A percentile compares a stretch with the other conserved stretches of the same genome.
Evolutionary conservation across 2,113 vertebrate genomes (phyloP).

Genomic region (Australoheros scitulus): DNA sequence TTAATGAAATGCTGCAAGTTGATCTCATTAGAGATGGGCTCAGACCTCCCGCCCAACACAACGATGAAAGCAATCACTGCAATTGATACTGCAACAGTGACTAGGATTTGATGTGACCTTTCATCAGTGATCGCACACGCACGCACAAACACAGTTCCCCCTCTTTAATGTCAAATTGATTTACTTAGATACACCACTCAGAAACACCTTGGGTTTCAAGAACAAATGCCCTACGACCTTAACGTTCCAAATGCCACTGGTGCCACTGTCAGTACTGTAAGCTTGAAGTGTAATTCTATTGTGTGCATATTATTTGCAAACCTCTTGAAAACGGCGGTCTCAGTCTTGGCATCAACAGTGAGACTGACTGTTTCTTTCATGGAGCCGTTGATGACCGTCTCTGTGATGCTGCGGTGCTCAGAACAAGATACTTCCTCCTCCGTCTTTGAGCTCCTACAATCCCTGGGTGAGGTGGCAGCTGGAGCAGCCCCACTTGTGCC

Average conservation of each 20-base stretch:
- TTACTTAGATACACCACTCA: too few relatives aligned
- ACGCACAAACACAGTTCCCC: too few relatives aligned
- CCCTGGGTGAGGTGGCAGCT: constrained; percentile 52
- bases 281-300: neutral
- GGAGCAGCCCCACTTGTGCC: constrained; percentile 29
- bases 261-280: neutral
- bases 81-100: too few relatives aligned
- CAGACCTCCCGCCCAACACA: too few relatives aligned
- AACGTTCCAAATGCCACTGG: neutral
- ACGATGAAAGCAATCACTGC: too few relatives aligned
- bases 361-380: constrained; percentile 99
- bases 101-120: too few relatives aligned
- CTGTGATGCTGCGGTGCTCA: constrained; percentile 91
- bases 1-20: too few relatives aligned
- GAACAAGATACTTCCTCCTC: constrained; percentile 81
- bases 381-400: constrained; percentile 98
- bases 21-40: too few relatives aligned
- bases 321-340: constrained; percentile 99
- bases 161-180: too few relatives aligned
- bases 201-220: too few relatives aligned
- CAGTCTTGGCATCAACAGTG: constrained; percentile 98
- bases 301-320: constrained; percentile 64
- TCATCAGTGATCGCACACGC: too few relatives aligned
- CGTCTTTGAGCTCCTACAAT: constrained; percentile 83
- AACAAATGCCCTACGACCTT: neutral